Conservation (phyloP, 2,797 vertebrate species). For the Gallinago stenura region DNA sequence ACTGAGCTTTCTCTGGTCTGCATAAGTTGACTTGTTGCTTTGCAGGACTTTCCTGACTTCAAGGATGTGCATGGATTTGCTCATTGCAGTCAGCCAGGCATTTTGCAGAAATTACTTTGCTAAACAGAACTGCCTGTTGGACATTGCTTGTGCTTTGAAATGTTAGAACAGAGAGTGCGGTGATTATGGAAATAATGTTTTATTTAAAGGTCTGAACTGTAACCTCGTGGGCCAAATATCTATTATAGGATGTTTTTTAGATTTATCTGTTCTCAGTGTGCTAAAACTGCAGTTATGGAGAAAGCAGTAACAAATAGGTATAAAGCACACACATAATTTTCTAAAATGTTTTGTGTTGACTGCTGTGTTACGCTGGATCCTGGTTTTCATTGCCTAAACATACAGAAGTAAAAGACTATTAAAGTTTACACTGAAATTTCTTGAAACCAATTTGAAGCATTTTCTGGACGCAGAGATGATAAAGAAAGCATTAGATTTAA, state of each 20-base stretch:
- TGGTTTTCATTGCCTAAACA: background rate
- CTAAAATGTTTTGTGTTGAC: background rate
- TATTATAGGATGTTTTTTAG: background rate
- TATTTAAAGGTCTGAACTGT: background rate
- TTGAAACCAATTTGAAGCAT: background rate
- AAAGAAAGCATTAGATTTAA: background rate
- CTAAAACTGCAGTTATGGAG: background rate
- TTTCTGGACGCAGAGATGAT: background rate
- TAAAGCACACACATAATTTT: background rate
- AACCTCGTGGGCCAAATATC: background rate
- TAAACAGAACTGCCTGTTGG: background rate
- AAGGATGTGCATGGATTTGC: background rate
- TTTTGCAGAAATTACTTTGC: background rate
- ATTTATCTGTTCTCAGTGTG: background rate
- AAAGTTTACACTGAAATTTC: background rate
- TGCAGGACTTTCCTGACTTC: background rate
- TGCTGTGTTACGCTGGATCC: background rate
- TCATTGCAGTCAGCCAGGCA: background rate
- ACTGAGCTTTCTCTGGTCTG: background rate
- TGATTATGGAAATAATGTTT: background rate
- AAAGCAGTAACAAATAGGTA: background rate
- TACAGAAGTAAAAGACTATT: background rate
- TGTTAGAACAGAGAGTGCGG: background rate
- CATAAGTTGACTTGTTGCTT: background rate
- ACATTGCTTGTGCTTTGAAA: background rate